Evolutionary conservation across 2,797 vertebrate species (phyloP), one percentile per base, ranked within the genome.

Genomic region (Chaenodraco wilsoni): DNA sequence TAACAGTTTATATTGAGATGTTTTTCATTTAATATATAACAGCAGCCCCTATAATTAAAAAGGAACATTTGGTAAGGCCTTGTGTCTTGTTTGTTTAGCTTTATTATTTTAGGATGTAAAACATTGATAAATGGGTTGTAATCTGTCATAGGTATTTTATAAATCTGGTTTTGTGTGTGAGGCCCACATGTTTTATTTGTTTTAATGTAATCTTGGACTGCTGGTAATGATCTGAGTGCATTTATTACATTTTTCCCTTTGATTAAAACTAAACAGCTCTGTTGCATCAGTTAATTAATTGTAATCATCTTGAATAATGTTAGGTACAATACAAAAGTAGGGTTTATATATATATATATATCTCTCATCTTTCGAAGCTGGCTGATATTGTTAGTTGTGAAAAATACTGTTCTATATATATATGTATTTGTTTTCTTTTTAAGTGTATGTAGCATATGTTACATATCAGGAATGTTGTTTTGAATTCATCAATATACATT

Each of bases 281-380:
- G 27, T 46, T 48, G 7, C 40, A 6, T 62, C 6, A 50, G 21
- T 12, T 15, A 45, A 79, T 37, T 57, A 62, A 17, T 44, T 71
- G 65, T 62, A 67, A 52, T 55, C 9, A 27, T 62, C 27, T 50
- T 63, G 9, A 83, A 52, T 41, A 3, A 23, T 65, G 3, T 10
- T 37, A 64, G 5, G 2, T 55, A 14, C 33, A 57, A 62, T 45
- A 64, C 17, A 69, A 60, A 69, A 4, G 11, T 9, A 37, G 6
- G 7, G 31, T 3, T 56, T 67, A 1, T 63, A 3, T 41, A 2
- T 19, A 4, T 27, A 27, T 27, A 3, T 41, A 2, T 19, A 4
- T 27, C 5, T 27, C 27, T 5, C 27, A 5, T 27, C 27, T 27
- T 27, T 5, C 27, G 27, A 27, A 27, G 4, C 27, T 27, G 27